Evolutionary conservation across 2,888 invertebrate species (phyloP).

Genomic region (Heliconius sara): DNA sequence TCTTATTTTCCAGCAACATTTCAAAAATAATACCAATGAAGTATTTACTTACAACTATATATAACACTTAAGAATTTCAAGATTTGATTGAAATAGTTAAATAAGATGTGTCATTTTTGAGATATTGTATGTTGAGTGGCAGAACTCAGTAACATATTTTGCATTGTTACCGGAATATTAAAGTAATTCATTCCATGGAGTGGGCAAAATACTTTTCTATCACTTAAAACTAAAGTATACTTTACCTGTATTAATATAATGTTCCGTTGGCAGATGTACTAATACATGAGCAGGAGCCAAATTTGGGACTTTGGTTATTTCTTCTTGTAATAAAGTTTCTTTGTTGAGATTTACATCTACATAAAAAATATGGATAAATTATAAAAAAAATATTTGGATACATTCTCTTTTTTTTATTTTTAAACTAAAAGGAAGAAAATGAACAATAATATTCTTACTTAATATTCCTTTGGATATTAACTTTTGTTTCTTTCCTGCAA

Average conservation of each 20-base stretch:
- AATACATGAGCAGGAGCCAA: slow-evolving; percentile 85
- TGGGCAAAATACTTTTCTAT: neutral
- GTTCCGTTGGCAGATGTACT: slow-evolving; percentile 88
- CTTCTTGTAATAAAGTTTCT: slow-evolving; percentile 86
- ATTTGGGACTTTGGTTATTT: slow-evolving; percentile 86
- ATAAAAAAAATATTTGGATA: neutral
- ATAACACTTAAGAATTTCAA: too few species aligned
- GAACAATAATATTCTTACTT: slow-evolving; percentile 50
- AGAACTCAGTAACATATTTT: too few species aligned
- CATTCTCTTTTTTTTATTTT: neutral
- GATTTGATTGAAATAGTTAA: too few species aligned
- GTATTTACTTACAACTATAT: too few species aligned
- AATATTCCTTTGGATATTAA: slow-evolving; percentile 79
- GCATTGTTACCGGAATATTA: too few species aligned
- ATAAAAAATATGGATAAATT: slow-evolving; percentile 46
- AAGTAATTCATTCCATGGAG: too few species aligned
- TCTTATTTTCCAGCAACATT: too few species aligned
- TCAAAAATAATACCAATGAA: too few species aligned
- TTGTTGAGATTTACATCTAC: slow-evolving; percentile 81
- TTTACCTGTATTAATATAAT: slow-evolving; percentile 65
- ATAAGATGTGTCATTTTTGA: neutral
- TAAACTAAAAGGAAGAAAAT: neutral
- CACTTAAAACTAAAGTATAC: neutral
- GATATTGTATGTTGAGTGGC: too few species aligned
- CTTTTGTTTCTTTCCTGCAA: slow-evolving; percentile 90